These are phyloP conservation scores for Pristionchus arcanus DNA, from an alignment of 2,888 invertebrate genomes.

Conservation along the genomic window DNA sequence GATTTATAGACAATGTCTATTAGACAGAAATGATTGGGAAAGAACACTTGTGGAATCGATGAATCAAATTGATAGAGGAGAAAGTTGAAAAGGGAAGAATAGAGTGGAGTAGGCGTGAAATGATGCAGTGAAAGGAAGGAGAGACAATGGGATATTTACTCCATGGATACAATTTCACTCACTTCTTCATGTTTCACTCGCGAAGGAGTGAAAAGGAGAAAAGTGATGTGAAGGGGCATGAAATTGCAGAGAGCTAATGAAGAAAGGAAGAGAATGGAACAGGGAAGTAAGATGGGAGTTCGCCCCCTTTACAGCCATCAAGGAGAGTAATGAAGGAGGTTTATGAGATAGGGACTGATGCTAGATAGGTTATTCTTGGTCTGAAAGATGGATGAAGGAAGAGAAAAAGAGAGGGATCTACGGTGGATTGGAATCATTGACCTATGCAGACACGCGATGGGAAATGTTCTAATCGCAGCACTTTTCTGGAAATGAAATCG, in stretches of 20 bases:
- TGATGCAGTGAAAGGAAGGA: not conserved
- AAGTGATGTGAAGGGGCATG: not conserved
- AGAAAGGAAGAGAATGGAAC: not conserved
- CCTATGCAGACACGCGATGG: slow-evolving; percentile 19
- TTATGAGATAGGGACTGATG: slow-evolving; percentile 3
- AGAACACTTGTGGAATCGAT: not conserved
- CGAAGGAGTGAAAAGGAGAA: not conserved
- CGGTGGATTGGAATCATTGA: not conserved
- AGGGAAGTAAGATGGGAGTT: slow-evolving; percentile 15
- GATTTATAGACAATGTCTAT: not conserved
- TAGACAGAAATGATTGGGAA: not conserved
- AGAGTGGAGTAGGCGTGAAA: not conserved
- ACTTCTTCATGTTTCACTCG: slow-evolving; percentile 35
- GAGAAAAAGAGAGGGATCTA: not conserved
- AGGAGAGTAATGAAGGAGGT: not conserved
- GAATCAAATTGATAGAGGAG: not conserved
- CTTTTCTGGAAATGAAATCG: slow-evolving; percentile 9
- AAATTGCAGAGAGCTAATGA: not conserved
- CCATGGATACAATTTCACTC: slow-evolving; percentile 26
- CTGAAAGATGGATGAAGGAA: not conserved
- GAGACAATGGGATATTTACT: slow-evolving; percentile 25
- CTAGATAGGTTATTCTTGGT: not conserved
- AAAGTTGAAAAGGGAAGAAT: not conserved
- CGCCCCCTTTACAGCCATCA: not conserved
- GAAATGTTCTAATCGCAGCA: not conserved